A percentile compares a stretch with the other conserved stretches of the same genome.
These are phyloP conservation scores for Tragopan temminckii DNA, from an alignment of 2,797 vertebrate species.

Conservation along the genomic window DNA sequence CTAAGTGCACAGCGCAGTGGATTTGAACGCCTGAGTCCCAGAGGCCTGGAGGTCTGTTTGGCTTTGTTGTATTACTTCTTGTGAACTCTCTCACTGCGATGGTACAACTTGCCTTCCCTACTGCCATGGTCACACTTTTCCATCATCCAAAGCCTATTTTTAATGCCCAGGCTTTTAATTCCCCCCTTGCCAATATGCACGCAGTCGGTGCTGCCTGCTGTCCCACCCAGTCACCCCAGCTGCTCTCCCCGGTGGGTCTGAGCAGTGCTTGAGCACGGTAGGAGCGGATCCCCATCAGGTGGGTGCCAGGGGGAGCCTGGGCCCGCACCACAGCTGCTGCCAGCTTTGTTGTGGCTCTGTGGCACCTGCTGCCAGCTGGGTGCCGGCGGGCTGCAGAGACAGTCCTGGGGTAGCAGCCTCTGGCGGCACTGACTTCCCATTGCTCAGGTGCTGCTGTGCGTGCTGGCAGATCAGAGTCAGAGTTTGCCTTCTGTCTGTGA, in stretches of 20 bases:
- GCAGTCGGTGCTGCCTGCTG: background rate
- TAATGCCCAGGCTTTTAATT: background rate
- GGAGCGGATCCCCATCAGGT: no score
- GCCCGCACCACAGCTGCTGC: background rate
- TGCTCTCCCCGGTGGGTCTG: background rate
- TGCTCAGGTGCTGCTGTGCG: background rate
- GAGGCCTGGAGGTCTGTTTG: background rate
- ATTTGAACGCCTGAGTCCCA: background rate
- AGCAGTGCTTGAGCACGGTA: background rate
- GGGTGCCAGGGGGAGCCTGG: background rate
- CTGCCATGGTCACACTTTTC: background rate
- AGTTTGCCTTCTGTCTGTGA: slow-evolving; percentile 45
- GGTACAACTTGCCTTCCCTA: background rate
- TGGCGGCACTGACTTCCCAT: slow-evolving; percentile 17
- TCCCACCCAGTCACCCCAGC: background rate
- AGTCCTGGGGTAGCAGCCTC: slow-evolving; percentile 21
- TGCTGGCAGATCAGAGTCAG: slow-evolving; percentile 48
- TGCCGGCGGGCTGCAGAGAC: background rate
- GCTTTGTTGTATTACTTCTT: background rate
- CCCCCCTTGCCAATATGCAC: background rate
- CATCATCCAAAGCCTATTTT: no score
- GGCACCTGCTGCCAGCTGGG: slow-evolving; percentile 26
- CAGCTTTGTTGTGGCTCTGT: slow-evolving; percentile 38
- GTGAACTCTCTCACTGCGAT: background rate
- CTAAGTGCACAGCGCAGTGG: background rate